Evolutionary conservation across 2,797 vertebrate species (phyloP), one percentile per base, ranked within the genome.

Genomic region (Cirrhinus mrigala): DNA sequence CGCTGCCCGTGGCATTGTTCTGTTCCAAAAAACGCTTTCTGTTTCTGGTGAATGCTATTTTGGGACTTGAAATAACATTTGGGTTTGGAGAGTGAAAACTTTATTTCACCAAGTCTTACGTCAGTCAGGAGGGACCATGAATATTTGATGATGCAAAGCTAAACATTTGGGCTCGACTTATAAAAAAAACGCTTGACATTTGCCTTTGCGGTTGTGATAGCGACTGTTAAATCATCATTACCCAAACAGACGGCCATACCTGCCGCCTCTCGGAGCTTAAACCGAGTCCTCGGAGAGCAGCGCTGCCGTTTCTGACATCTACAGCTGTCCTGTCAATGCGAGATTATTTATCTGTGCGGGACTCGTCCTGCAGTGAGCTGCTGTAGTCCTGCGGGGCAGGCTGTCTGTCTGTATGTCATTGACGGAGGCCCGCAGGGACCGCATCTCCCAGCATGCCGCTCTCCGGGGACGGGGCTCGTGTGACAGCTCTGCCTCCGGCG

Each of bases 361-460:
- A 50, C 24, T 5, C 14, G 37, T 75, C 54, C 78, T 78, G 71
- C 29, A 71, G 58, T 50, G 80, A 75, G 69, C 69, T 44, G 81
- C 80, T 84, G 78, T 64, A 54, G 81, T 81, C 87, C 82, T 29
- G 52, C 29, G 73, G 71, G 85, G 78, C 46, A 73, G 37, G 33
- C 78, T 86, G 85, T 86, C 87, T 82, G 80, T 88, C 86, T 79
- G 74, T 46, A 40, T 79, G 82, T 82, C 85, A 58, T 64, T 86
- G 82, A 77, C 44, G 52, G 71, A 76, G n/a, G 46, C 85, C 84
- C 50, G 44, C 11, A 15, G 85, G 82, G 82, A 88, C 85, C 86
- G 10, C 82, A 82, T 87, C 81, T 87, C 82, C 87, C 87, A 88
- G 87, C 85, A 87, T 80, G 85, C 85, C 33, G 9, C 27, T 82